A percentile compares a stretch with the other conserved stretches of the same genome.
Evolutionary conservation across 2,113 vertebrate genomes (phyloP).

Genomic region (Diadophis punctatus): DNA sequence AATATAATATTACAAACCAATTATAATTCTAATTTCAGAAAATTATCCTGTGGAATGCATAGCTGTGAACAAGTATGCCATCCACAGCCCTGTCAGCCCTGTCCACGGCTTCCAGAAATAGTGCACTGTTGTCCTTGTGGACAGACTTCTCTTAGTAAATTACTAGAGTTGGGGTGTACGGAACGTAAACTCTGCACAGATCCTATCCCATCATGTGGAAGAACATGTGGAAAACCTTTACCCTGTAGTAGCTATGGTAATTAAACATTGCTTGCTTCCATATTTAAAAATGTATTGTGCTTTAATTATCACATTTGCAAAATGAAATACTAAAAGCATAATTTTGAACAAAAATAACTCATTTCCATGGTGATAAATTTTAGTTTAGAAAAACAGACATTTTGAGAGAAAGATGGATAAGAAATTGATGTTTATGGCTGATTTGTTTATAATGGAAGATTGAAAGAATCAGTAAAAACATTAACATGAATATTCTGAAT

Average conservation of each 20-base stretch:
- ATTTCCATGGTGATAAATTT: neutral
- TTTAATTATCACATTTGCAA: neutral
- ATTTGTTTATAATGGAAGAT: neutral
- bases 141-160: slow-evolving; percentile 86
- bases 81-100: slow-evolving; percentile 80
- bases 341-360: neutral
- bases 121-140: slow-evolving; percentile 88
- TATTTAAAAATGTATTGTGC: neutral
- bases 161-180: slow-evolving; percentile 85
- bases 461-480: neutral
- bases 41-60: slow-evolving; percentile 87
- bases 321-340: neutral
- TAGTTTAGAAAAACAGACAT: neutral
- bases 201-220: slow-evolving; percentile 89
- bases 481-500: neutral
- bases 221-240: slow-evolving; percentile 89
- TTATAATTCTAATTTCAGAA: slow-evolving; percentile 57
- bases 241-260: slow-evolving; percentile 89
- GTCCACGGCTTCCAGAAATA: slow-evolving; percentile 80
- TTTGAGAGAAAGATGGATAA: neutral
- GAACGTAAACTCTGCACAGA: slow-evolving; percentile 86
- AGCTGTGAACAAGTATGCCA: slow-evolving; percentile 86
- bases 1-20: neutral
- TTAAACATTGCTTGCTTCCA: slow-evolving; percentile 21
- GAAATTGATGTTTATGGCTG: neutral